phyloP scores from a whole-genome alignment of 2,113 vertebrate species.

The Proterorhinus semilunaris region DNA sequence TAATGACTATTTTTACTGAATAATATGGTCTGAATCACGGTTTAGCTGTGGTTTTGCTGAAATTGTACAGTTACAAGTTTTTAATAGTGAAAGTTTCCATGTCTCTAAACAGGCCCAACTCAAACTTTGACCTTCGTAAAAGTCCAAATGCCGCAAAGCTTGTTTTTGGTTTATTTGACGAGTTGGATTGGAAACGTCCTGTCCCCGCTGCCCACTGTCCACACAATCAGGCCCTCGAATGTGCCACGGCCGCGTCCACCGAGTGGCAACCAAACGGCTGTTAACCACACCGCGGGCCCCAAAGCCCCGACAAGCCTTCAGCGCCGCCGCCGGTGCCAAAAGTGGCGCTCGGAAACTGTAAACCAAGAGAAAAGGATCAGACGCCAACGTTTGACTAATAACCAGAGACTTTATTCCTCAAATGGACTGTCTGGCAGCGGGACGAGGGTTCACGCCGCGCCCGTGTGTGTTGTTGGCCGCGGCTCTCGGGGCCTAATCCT shows the following conservation, averaged over 20 bases:
- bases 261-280: slow-evolving; percentile 35
- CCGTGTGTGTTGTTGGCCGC: slow-evolving; percentile 69
- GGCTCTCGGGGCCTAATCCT: slow-evolving; percentile 74
- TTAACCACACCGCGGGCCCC: slow-evolving; percentile 20
- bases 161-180: background rate
- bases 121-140: slow-evolving; percentile 8
- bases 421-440: slow-evolving; percentile 65
- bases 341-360: slow-evolving; percentile 6
- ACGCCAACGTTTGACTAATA: slow-evolving; percentile 52
- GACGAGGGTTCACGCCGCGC: slow-evolving; percentile 58
- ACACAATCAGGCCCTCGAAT: slow-evolving; percentile 66
- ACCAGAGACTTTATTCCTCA: slow-evolving; percentile 60
- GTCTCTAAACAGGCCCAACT: background rate
- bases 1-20: no score
- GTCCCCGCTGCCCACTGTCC: background rate
- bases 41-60: no score
- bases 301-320: background rate
- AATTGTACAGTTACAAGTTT: background rate
- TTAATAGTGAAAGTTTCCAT: background rate
- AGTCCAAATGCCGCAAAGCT: background rate
- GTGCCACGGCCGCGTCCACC: slow-evolving; percentile 49
- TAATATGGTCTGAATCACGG: no score
- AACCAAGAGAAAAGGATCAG: slow-evolving; percentile 21
- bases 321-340: background rate
- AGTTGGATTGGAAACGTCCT: no score